Evolutionary conservation across 2,113 vertebrate genomes (phyloP).

Genomic region (Euleptes europaea): DNA sequence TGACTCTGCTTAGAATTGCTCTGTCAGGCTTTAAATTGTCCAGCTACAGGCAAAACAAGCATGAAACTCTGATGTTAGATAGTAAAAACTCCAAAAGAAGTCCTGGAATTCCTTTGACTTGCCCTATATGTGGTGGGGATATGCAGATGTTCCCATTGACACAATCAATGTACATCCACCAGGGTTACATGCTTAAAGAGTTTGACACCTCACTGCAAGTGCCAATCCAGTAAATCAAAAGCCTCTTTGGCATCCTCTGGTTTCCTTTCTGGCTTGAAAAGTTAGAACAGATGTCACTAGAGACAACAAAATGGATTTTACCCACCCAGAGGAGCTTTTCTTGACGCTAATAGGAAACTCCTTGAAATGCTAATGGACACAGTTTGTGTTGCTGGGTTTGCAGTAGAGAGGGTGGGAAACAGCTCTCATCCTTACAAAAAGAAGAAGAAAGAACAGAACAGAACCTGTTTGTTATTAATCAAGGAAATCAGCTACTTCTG

Average conservation of each 20-base stretch:
- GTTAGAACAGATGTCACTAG: constrained; percentile 94
- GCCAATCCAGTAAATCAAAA: constrained; percentile 92
- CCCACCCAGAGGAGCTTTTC: constrained; percentile 89
- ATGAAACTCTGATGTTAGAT: constrained; percentile 42
- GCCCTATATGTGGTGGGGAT: constrained; percentile 49
- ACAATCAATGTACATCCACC: constrained; percentile 63
- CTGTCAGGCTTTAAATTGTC: not conserved
- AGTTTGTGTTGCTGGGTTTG: constrained; percentile 86
- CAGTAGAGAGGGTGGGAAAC: constrained; percentile 90
- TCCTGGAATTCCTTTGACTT: constrained; percentile 46
- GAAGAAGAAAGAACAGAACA: not conserved
- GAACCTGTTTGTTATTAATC: constrained; percentile 85
- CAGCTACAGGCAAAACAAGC: constrained; percentile 51
- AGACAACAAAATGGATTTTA: constrained; percentile 92
- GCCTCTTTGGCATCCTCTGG: constrained; percentile 86
- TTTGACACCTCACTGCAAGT: constrained; percentile 71
- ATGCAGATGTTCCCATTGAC: constrained; percentile 60
- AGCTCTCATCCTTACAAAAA: constrained; percentile 77
- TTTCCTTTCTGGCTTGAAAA: constrained; percentile 93
- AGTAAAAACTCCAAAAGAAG: constrained; percentile 48
- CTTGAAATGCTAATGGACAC: constrained; percentile 95
- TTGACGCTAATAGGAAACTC: constrained; percentile 86
- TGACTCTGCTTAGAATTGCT: too few relatives aligned
- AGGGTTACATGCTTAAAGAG: constrained; percentile 68
- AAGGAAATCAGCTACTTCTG: constrained; percentile 83